Evolutionary conservation across 2,113 vertebrate species (phyloP).

Genomic region (Podocnemis expansa): DNA sequence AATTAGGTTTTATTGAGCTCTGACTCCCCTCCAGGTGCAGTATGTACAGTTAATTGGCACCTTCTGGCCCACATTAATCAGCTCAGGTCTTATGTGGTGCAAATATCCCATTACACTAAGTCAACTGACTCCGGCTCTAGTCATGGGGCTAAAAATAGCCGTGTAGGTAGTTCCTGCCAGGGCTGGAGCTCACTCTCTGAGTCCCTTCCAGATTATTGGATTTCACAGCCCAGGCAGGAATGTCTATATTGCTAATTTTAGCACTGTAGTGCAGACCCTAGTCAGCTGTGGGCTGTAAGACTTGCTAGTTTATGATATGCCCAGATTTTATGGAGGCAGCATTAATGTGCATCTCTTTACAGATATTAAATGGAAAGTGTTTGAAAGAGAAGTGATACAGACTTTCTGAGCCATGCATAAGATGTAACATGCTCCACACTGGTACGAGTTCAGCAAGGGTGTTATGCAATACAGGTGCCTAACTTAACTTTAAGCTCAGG

Average conservation of each 20-base stretch:
- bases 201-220: background rate
- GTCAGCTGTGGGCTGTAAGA: too few relatives aligned
- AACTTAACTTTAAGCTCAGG: too few relatives aligned
- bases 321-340: background rate
- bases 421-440: too few relatives aligned
- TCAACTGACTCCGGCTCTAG: background rate
- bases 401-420: too few relatives aligned
- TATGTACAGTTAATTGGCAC: background rate
- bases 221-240: background rate
- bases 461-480: too few relatives aligned
- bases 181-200: background rate
- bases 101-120: background rate
- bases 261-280: too few relatives aligned
- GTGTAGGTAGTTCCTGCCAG: background rate
- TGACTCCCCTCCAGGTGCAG: background rate
- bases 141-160: background rate
- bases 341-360: slow-evolving; percentile 46
- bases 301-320: too few relatives aligned
- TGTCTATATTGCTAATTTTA: too few relatives aligned
- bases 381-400: fast-evolving
- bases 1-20: background rate
- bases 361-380: slow-evolving; percentile 42
- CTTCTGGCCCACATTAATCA: background rate
- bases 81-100: background rate
- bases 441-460: too few relatives aligned